Percentiles rank a stretch among this genome's conserved stretches.
Evolutionary conservation across 1,140 invertebrate genomes (phyloP).

Genomic region (Sarcophaga peregrina): DNA sequence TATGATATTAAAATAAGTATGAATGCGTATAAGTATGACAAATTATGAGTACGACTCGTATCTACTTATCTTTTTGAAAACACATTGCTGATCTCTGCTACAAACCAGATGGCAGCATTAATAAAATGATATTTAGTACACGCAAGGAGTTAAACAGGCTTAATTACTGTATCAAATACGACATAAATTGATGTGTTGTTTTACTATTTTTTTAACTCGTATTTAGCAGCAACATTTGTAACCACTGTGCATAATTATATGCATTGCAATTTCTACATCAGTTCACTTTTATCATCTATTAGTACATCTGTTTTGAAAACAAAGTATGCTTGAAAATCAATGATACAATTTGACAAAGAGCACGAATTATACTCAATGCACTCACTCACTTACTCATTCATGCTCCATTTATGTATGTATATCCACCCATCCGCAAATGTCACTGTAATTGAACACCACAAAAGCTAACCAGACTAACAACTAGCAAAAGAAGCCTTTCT

Average conservation of each 20-base stretch:
- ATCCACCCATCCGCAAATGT: not conserved
- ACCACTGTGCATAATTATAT: not conserved
- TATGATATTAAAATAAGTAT: too few relatives aligned
- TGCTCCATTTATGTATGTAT: not conserved
- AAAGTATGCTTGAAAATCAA: not conserved
- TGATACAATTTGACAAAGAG: not conserved
- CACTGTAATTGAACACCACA: conserved; percentile 51
- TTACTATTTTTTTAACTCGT: too few relatives aligned
- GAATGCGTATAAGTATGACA: too few relatives aligned
- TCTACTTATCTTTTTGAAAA: too few relatives aligned
- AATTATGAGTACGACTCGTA: too few relatives aligned
- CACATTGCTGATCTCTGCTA: too few relatives aligned
- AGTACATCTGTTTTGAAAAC: conserved; percentile 41
- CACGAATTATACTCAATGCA: not conserved
- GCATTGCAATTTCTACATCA: not conserved
- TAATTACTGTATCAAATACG: too few relatives aligned
- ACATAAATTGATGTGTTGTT: too few relatives aligned
- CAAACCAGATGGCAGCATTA: too few relatives aligned
- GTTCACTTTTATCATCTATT: not conserved
- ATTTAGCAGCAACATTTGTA: too few relatives aligned
- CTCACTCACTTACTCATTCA: not conserved
- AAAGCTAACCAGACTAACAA: conserved; percentile 44
- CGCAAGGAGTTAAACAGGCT: too few relatives aligned
- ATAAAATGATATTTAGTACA: too few relatives aligned
- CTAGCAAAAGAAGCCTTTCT: not conserved